Evolutionary conservation across 2,888 invertebrate genomes (phyloP).

Genomic region (Matsumyia berberina): DNA sequence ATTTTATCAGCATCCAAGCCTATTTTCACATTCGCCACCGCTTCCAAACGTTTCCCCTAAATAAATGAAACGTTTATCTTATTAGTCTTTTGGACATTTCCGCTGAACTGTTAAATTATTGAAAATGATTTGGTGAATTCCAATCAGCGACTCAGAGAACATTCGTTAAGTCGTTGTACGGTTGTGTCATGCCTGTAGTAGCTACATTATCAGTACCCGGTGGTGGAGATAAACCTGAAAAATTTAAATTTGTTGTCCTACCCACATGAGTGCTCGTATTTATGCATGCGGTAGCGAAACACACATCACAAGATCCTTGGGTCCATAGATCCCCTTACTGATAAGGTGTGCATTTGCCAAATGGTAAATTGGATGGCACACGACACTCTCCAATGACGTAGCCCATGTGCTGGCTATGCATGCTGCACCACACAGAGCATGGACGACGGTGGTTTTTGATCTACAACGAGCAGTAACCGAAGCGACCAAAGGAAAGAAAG

Average conservation of each 20-base stretch:
- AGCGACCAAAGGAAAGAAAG: conserved; percentile 62
- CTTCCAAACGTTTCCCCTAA: conserved; percentile 17
- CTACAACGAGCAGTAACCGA: conserved; percentile 47
- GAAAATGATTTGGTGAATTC: conserved; percentile 40
- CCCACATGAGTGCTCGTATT: conserved; percentile 71
- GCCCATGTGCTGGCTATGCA: conserved; percentile 32
- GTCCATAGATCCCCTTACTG: conserved; percentile 74
- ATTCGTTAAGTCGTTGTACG: conserved; percentile 48
- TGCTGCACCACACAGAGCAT: conserved; percentile 29
- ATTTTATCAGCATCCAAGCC: conserved; percentile 4
- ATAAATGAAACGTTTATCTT: conserved; percentile 25
- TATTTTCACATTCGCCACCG: background rate
- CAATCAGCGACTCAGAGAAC: conserved; percentile 49
- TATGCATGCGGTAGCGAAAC: conserved; percentile 73
- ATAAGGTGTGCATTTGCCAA: conserved; percentile 75
- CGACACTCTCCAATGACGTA: conserved; percentile 76
- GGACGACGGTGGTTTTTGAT: conserved; percentile 69
- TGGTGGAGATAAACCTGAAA: conserved; percentile 64
- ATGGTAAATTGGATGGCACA: conserved; percentile 77
- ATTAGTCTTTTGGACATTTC: conserved; percentile 16
- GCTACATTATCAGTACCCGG: conserved; percentile 56
- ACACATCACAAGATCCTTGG: conserved; percentile 72
- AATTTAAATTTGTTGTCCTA: conserved; percentile 72
- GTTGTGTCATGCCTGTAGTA: background rate
- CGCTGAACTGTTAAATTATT: conserved; percentile 15